A percentile compares a stretch with the other conserved stretches of the same genome.
phyloP scores from a whole-genome alignment of 2,113 vertebrate species.

The Panurus biarmicus region DNA sequence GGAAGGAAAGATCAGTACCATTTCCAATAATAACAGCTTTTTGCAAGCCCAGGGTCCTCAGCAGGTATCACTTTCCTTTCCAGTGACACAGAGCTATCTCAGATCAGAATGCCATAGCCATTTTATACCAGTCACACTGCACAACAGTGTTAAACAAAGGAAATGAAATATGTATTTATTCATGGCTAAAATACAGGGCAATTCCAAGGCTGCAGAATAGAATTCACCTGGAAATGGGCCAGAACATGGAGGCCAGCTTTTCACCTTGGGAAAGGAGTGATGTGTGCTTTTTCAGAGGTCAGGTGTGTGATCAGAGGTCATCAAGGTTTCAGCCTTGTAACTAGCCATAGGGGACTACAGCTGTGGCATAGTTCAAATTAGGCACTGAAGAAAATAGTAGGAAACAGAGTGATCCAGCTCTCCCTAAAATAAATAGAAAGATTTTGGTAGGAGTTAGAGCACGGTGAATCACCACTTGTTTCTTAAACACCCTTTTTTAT shows the following conservation, averaged over 20 bases:
- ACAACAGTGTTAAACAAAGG: neutral
- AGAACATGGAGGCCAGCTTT: neutral
- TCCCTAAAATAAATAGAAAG: neutral
- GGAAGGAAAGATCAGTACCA: neutral
- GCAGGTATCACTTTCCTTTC: neutral
- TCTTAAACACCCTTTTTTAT: constrained; percentile 7
- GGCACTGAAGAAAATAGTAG: neutral
- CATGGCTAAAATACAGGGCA: neutral
- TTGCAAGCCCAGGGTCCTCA: neutral
- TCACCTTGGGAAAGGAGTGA: neutral
- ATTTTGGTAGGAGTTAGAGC: neutral
- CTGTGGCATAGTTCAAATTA: neutral
- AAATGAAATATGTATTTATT: constrained; percentile 17
- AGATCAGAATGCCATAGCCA: neutral
- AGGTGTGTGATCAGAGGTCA: neutral
- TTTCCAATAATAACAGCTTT: constrained; percentile 33
- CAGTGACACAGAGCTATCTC: neutral
- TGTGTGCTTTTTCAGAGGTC: too few relatives aligned
- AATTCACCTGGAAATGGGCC: neutral
- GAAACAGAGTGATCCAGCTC: neutral
- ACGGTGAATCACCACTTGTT: neutral
- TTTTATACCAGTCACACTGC: neutral
- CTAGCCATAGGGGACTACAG: neutral
- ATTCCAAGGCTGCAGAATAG: neutral
- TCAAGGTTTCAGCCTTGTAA: neutral